Percentiles rank a stretch among this genome's conserved stretches.
phyloP scores from a whole-genome alignment of 2,888 invertebrate genomes.

The Scaptomyza reducta region DNA sequence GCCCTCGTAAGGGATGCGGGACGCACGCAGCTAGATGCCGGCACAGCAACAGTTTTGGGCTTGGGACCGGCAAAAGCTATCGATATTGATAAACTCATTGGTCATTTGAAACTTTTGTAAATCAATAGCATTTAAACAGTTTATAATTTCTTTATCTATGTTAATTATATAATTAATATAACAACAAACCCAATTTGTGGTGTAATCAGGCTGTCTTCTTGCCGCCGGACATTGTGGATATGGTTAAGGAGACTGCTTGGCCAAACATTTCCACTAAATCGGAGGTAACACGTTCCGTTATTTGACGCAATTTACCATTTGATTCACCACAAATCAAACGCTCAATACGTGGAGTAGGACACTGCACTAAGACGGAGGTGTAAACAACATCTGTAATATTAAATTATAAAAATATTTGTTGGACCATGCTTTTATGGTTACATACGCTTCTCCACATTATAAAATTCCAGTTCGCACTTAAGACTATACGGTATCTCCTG shows the following conservation, averaged over 20 bases:
- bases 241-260: slow-evolving; percentile 85
- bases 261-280: slow-evolving; percentile 88
- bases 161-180: slow-evolving; percentile 13
- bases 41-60: slow-evolving; percentile 90
- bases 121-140: slow-evolving; percentile 11
- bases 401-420: not conserved
- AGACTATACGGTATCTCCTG: slow-evolving; percentile 94
- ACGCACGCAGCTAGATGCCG: slow-evolving; percentile 88
- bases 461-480: slow-evolving; percentile 88
- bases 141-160: slow-evolving; percentile 23
- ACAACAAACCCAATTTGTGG: slow-evolving; percentile 5
- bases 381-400: slow-evolving; percentile 85
- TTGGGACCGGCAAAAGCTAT: slow-evolving; percentile 88
- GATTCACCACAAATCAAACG: slow-evolving; percentile 88
- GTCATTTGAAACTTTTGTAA: slow-evolving; percentile 87
- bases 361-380: slow-evolving; percentile 87
- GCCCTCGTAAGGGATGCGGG: slow-evolving; percentile 90
- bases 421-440: not conserved
- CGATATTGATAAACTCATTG: slow-evolving; percentile 87
- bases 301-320: slow-evolving; percentile 89
- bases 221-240: slow-evolving; percentile 69
- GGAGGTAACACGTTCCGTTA: slow-evolving; percentile 88
- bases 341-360: slow-evolving; percentile 87
- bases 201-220: slow-evolving; percentile 41
- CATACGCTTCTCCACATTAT: slow-evolving; percentile 86